A percentile compares a stretch with the other conserved stretches of the same genome.
phyloP scores from a whole-genome alignment of 2,888 invertebrate species.

The Alsophila aescularia region DNA sequence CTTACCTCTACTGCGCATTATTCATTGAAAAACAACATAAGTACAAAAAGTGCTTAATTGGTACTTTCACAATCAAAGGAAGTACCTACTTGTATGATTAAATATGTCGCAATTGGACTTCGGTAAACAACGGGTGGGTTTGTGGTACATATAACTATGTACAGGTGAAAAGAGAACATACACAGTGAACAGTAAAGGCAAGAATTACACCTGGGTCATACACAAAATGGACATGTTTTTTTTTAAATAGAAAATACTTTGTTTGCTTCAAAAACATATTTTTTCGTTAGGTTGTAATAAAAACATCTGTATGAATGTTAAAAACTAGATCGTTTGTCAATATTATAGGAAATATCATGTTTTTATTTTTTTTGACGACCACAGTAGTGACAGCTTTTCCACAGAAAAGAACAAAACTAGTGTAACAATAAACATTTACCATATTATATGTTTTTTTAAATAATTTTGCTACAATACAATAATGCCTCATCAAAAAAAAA shows the following conservation, averaged over 20 bases:
- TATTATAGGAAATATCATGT: background rate
- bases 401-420: background rate
- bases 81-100: too few relatives aligned
- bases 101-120: too few relatives aligned
- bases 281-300: background rate
- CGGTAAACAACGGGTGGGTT: too few relatives aligned
- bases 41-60: too few relatives aligned
- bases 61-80: too few relatives aligned
- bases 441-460: background rate
- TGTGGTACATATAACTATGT: too few relatives aligned
- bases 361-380: background rate
- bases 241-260: background rate
- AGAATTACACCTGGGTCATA: too few relatives aligned
- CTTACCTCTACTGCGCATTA: too few relatives aligned
- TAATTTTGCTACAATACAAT: background rate
- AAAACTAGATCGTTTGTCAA: background rate
- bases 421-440: background rate
- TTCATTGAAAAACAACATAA: too few relatives aligned
- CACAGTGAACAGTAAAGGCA: too few relatives aligned
- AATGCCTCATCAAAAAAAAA: background rate
- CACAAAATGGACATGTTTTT: background rate
- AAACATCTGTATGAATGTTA: background rate
- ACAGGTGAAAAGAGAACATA: too few relatives aligned
- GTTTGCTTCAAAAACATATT: background rate
- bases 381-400: background rate